Evolutionary conservation across 2,888 invertebrate species (phyloP), one percentile per base, ranked within the genome.

Genomic region (Xestoiulus laeticollis): DNA sequence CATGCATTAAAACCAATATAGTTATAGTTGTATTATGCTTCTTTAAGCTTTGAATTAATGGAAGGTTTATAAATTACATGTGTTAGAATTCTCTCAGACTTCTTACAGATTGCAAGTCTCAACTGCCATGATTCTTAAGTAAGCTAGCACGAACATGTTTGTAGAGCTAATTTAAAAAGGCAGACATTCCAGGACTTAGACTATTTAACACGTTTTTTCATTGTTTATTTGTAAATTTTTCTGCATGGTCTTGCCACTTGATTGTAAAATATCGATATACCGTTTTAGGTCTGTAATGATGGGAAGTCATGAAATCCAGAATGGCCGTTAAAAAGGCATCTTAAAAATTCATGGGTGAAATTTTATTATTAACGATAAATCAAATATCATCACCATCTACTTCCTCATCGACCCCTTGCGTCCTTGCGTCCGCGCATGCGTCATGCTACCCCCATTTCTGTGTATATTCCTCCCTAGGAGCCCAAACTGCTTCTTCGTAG

Each of bases 341-440:
- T 68, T 68, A 68, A 68, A 48, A 68, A 68, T 68, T 68, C 68
- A 68, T 68, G 68, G 22, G 26, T 26, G 68, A 68, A 68, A 8
- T 68, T 22, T 68, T 68, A 68, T 68, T 68, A 68, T 68, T 68
- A 8, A 26, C 68, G 68, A 68, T 68, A 68, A 68, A 68, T 68
- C 68, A 68, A 68, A 22, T 68, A 68, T 68, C 68, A 22, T 68
- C 68, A 26, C 68, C 22, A 68, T 68, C 22, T 68, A 26, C 68
- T 22, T 68, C 68, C 26, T 68, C 22, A 68, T 68, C 68, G 68
- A 68, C 68, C 68, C 68, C n/a, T n/a, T 68, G 68, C 68, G 68
- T 22, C 68, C 68, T 68, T 68, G 68, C 68, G 22, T 12, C 26
- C 22, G 68, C 68, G 68, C 68, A 68, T 68, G 68, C 68, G 68